phyloP scores from a whole-genome alignment of 2,113 vertebrate genomes.

The Ursus arctos region DNA sequence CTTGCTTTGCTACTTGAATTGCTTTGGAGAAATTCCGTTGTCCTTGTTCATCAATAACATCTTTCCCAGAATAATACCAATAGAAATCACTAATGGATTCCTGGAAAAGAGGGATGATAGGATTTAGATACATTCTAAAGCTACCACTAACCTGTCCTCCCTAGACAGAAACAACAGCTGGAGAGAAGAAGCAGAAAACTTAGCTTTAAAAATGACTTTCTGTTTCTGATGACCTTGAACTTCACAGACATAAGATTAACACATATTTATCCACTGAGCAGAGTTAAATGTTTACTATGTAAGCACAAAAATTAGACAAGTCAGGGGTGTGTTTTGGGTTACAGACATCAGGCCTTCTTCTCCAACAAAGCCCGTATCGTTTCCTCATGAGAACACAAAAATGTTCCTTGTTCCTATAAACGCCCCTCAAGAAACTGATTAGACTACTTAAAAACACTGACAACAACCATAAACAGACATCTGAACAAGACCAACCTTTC shows the following conservation, averaged over 20 bases:
- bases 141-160: background rate
- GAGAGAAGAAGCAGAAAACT: conserved; percentile 25
- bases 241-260: background rate
- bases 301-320: conserved; percentile 59
- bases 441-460: background rate
- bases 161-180: background rate
- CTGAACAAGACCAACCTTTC: background rate
- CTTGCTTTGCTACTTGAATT: conserved; percentile 98
- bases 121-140: background rate
- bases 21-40: conserved; percentile 99
- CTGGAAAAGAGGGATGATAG: conserved; percentile 81
- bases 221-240: background rate
- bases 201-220: background rate
- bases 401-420: background rate
- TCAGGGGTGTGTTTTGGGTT: background rate
- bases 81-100: conserved; percentile 99
- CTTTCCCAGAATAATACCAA: conserved; percentile 99
- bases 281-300: background rate
- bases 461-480: background rate
- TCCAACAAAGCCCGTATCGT: background rate
- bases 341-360: background rate
- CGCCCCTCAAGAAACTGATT: background rate
- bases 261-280: background rate
- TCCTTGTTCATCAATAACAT: conserved; percentile 97
- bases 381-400: conserved; percentile 28